Percentiles rank a stretch among this genome's conserved stretches.
These are phyloP conservation scores for Drosophila fuyamai DNA, from an alignment of 1,140 invertebrate genomes.

Conservation along the genomic window DNA sequence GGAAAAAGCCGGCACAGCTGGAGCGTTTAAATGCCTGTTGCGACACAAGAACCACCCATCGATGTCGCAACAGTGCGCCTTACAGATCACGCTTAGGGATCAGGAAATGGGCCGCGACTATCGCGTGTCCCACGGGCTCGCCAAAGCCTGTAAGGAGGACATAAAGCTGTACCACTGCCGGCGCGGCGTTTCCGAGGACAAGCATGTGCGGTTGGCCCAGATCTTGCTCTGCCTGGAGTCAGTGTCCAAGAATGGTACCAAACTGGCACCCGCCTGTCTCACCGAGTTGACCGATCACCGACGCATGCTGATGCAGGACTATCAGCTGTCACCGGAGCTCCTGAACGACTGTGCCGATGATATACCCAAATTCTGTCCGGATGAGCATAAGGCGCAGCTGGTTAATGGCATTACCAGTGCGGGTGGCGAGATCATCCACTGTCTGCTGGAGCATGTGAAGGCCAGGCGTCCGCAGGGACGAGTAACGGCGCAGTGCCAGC, in stretches of 20 bases:
- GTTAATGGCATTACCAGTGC: constrained; percentile 85
- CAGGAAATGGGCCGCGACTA: constrained; percentile 96
- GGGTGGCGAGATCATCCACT: constrained; percentile 95
- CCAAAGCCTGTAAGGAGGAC: constrained; percentile 95
- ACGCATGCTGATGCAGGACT: constrained; percentile 96
- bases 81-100: constrained; percentile 93
- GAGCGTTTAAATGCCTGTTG: constrained; percentile 96
- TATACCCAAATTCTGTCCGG: constrained; percentile 90
- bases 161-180: constrained; percentile 93
- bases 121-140: constrained; percentile 94
- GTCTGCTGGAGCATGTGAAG: constrained; percentile 96
- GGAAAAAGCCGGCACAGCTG: constrained; percentile 87
- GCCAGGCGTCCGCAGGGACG: constrained; percentile 87
- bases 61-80: constrained; percentile 90
- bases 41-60: constrained; percentile 92
- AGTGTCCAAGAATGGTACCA: constrained; percentile 91
- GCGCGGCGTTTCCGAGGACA: constrained; percentile 91
- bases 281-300: constrained; percentile 96
- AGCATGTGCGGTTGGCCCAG: constrained; percentile 93
- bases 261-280: constrained; percentile 91
- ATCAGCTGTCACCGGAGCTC: constrained; percentile 90
- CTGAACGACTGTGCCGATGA: constrained; percentile 95
- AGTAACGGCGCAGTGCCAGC: constrained; percentile 89
- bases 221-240: constrained; percentile 97
- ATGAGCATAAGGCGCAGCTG: constrained; percentile 87